Evolutionary conservation across 2,888 invertebrate genomes (phyloP).

Genomic region (Nymphalis c-album): DNA sequence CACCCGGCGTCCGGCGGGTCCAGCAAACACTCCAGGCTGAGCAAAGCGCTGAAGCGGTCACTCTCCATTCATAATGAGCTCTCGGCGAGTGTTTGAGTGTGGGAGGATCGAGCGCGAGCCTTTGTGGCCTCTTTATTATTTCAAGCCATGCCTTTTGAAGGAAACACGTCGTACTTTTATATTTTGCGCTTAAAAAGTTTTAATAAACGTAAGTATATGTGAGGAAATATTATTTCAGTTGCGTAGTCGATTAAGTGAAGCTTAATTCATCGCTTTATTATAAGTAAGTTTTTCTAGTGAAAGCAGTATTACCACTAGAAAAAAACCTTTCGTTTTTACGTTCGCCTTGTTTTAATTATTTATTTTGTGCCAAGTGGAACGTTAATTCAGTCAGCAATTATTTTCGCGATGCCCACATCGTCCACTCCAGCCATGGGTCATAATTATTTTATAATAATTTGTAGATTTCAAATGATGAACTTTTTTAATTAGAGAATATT

Average conservation of each 20-base stretch:
- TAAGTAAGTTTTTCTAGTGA: too few relatives aligned
- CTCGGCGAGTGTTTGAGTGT: constrained; percentile 9
- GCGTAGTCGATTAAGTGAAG: background rate
- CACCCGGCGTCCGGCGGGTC: constrained; percentile 2
- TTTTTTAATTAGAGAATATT: background rate
- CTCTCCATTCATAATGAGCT: constrained; percentile 1
- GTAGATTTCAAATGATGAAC: background rate
- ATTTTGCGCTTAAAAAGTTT: background rate
- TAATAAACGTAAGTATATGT: background rate
- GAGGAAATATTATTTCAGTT: background rate
- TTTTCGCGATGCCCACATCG: too few relatives aligned
- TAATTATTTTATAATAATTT: background rate
- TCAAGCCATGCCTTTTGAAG: background rate
- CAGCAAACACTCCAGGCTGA: background rate
- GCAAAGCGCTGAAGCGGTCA: constrained; percentile 12
- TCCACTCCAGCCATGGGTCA: too few relatives aligned
- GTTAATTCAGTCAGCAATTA: too few relatives aligned
- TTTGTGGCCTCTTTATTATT: constrained; percentile 7
- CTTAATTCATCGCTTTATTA: background rate
- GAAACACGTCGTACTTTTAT: background rate
- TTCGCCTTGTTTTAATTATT: too few relatives aligned
- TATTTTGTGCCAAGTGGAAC: too few relatives aligned
- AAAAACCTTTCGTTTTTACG: too few relatives aligned
- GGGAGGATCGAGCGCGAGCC: background rate
- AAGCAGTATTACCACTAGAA: too few relatives aligned